Percentiles rank a stretch among this genome's conserved stretches.
These are phyloP conservation scores for Mionectes olivaceus DNA, from an alignment of 2,797 vertebrate species.

Conservation along the genomic window DNA sequence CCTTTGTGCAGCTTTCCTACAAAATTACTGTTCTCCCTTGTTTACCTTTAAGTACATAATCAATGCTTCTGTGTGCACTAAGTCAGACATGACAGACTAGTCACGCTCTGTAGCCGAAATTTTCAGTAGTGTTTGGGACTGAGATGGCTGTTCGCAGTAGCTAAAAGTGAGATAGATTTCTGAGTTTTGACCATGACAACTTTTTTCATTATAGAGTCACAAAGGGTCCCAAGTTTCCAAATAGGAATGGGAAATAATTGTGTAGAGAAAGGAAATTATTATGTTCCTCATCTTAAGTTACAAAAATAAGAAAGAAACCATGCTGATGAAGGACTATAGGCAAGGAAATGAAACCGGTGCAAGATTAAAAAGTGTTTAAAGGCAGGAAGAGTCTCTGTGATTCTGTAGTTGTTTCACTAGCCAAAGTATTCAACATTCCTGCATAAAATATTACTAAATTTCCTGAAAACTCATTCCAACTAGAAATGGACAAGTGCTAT, in stretches of 20 bases:
- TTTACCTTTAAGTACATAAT: slow-evolving; percentile 51
- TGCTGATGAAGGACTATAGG: not conserved
- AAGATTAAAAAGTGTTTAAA: not conserved
- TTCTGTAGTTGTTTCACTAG: not conserved
- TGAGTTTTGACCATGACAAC: not conserved
- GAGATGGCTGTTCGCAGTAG: not conserved
- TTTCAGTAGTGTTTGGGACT: not conserved
- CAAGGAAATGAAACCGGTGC: not conserved
- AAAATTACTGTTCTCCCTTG: slow-evolving; percentile 43
- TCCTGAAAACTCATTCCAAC: not conserved
- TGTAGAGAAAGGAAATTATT: not conserved
- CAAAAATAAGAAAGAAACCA: not conserved
- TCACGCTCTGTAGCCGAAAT: slow-evolving; percentile 11
- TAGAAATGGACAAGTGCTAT: not conserved
- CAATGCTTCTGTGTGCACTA: slow-evolving; percentile 16
- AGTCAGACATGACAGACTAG: not conserved
- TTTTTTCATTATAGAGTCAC: not conserved
- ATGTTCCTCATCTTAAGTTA: not conserved
- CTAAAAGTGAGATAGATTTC: not conserved
- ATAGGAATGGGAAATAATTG: not conserved
- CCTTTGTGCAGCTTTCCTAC: slow-evolving; percentile 20
- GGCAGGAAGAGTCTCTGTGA: not conserved
- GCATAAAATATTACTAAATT: not conserved
- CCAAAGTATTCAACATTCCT: not conserved
- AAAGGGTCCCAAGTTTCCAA: not conserved